A percentile compares a stretch with the other conserved stretches of the same genome.
Conservation (phyloP, 2,113 vertebrate genomes). For the Eidolon helvum region DNA sequence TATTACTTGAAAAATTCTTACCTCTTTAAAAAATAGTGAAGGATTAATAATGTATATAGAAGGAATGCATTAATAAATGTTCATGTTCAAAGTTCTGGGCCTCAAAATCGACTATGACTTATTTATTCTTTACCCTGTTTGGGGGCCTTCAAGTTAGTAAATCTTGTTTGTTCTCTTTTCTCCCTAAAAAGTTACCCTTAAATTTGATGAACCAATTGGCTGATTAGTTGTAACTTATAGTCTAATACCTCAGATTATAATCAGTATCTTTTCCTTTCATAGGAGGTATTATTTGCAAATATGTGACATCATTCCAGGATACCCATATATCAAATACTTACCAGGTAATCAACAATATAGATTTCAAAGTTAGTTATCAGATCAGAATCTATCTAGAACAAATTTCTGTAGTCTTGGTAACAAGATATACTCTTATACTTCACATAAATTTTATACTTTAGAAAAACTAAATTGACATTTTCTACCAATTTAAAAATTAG, state of each 20-base stretch:
- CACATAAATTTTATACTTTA: neutral
- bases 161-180: neutral
- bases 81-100: neutral
- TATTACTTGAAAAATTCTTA: neutral
- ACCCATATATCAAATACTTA: neutral
- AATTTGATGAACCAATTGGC: neutral
- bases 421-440: neutral
- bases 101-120: neutral
- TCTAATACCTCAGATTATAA: neutral
- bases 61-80: neutral
- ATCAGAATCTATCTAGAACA: neutral
- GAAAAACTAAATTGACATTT: neutral
- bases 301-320: neutral
- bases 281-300: neutral
- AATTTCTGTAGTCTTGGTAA: neutral
- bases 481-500: neutral
- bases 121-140: neutral
- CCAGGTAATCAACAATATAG: neutral
- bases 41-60: neutral
- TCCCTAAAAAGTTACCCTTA: neutral
- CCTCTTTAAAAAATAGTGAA: neutral
- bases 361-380: neutral
- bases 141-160: neutral
- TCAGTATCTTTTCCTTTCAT: neutral
- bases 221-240: neutral